These are phyloP conservation scores for Brachionus plicatilis DNA, from an alignment of 1,140 invertebrate species.

Conservation along the genomic window DNA sequence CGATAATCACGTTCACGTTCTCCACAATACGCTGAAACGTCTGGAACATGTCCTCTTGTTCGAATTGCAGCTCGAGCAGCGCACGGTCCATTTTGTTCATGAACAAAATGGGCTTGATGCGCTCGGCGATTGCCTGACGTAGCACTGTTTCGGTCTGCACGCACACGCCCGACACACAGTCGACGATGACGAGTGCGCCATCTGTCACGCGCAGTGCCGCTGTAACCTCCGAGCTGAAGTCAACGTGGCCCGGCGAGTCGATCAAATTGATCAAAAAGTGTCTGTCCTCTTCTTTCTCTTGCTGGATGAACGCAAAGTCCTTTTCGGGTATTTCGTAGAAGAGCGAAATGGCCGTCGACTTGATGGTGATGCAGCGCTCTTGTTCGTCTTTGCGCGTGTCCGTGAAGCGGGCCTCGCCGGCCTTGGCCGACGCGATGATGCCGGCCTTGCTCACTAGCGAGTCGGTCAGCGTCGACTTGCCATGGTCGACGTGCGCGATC, in stretches of 20 bases:
- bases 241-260: constrained; percentile 97
- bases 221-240: constrained; percentile 98
- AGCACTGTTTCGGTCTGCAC: constrained; percentile 98
- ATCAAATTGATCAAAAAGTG: constrained; percentile 99
- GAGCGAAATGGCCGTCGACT: constrained; percentile 98
- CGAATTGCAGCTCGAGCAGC: constrained; percentile 85
- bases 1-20: constrained; percentile 99
- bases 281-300: constrained; percentile 73
- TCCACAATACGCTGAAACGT: constrained; percentile 99
- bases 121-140: constrained; percentile 95
- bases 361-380: constrained; percentile 99
- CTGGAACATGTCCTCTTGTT: constrained; percentile 89
- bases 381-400: constrained; percentile 99
- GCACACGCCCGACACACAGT: constrained; percentile 97
- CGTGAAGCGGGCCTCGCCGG: constrained; percentile 96
- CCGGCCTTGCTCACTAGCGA: constrained; percentile 98
- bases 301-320: constrained; percentile 82
- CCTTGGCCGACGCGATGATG: constrained; percentile 96
- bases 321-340: constrained; percentile 86
- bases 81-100: constrained; percentile 99
- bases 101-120: constrained; percentile 97
- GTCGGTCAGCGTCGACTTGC: constrained; percentile 98
- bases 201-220: constrained; percentile 97
- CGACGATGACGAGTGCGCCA: constrained; percentile 97
- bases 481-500: constrained; percentile 99